Base-by-base conservation (phyloP, 2,888 invertebrate species). In the Philereme vetulata region DNA sequence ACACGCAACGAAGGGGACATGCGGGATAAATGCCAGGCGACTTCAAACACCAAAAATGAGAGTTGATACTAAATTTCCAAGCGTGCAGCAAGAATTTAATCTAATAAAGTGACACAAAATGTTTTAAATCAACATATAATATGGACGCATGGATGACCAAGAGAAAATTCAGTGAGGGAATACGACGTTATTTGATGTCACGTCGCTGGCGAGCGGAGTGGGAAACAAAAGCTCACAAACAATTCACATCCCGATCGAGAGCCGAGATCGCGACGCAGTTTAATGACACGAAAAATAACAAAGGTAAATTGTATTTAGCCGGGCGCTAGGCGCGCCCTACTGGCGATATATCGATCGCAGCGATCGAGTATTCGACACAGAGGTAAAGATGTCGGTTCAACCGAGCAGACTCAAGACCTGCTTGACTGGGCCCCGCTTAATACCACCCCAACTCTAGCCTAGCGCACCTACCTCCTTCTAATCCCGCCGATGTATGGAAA, bases 211-310 rank as follows among this genome's bases (percentile, higher is more conserved):
- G 85, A 86, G 80, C 77, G 82, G 81, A 85, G 84, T 85, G 86
- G 84, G 85, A 88, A 88, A 90, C 90, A 91, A 91, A 92, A 87
- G 90, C 86, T 90, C 86, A 88, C 90, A 90, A 92, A 91, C 91
- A 92, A 91, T 91, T 90, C 90, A 82, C 87, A 89, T 90, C 82
- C 88, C 89, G 89, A 88, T 90, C 88, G 80, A 88, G 79, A 88
- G 86, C 88, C 84, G 85, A 85, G 89, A 90, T 90, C 90, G 88
- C 90, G 85, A 90, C 90, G 89, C 88, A 90, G 90, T 91, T 92
- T 90, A 92, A 92, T 92, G 92, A 92, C 89, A 91, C 91, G 92
- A 92, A 91, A 92, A 92, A 92, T 92, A 92, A 92, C 92, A 91
- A 90, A 91, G 91, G 92, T 90, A 91, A 92, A 92, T 92, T 92